These are phyloP conservation scores for Malurus cyaneus DNA, from an alignment of 2,113 vertebrate genomes.

Conservation along the genomic window DNA sequence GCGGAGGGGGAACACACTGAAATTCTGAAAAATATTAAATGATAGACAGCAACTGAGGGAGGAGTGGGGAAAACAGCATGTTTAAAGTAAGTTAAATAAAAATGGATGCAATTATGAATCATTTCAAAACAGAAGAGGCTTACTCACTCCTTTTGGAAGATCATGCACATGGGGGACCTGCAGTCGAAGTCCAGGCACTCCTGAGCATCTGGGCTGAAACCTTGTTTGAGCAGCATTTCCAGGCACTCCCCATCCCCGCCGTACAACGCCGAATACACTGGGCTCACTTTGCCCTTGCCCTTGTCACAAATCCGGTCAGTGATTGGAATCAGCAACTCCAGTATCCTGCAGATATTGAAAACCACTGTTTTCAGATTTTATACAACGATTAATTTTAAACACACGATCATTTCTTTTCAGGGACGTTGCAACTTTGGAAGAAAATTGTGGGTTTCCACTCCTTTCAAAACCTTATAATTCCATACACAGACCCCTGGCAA, in stretches of 20 bases:
- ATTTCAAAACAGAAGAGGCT: background rate
- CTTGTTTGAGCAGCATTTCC: constrained; percentile 76
- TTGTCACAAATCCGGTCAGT: constrained; percentile 78
- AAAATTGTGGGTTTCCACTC: background rate
- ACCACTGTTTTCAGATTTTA: background rate
- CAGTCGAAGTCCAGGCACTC: constrained; percentile 74
- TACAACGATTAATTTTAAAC: background rate
- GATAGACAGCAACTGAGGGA: background rate
- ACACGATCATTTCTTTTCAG: fast-evolving
- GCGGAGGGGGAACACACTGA: background rate
- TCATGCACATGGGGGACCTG: constrained; percentile 81
- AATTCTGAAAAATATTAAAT: background rate
- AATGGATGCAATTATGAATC: background rate
- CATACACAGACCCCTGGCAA: background rate
- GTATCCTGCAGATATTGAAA: constrained; percentile 73
- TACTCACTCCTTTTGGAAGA: constrained; percentile 74
- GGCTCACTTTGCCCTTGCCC: constrained; percentile 83
- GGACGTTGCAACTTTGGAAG: background rate
- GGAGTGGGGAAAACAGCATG: fast-evolving
- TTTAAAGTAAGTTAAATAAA: background rate
- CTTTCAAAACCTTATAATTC: background rate
- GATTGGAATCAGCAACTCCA: constrained; percentile 75
- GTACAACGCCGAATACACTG: constrained; percentile 86
- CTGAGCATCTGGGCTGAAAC: constrained; percentile 89
- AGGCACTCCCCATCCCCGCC: constrained; percentile 72